Evolutionary conservation across 2,113 vertebrate genomes (phyloP).

Genomic region (Erpornis zantholeuca): DNA sequence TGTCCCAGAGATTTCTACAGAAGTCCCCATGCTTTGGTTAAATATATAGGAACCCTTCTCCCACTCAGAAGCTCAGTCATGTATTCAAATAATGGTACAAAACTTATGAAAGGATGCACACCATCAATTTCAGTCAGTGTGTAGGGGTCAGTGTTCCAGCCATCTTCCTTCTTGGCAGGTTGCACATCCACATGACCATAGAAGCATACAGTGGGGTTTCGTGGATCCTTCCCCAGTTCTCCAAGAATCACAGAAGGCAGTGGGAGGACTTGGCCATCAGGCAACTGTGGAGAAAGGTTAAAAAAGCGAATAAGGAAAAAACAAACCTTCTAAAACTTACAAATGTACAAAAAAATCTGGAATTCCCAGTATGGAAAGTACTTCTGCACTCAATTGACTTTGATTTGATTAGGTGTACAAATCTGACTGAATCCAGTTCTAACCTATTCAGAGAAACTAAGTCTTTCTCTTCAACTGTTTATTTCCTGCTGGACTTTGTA

Average conservation of each 20-base stretch:
- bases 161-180: slow-evolving; percentile 83
- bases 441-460: background rate
- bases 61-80: fast-evolving
- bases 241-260: slow-evolving; percentile 84
- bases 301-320: background rate
- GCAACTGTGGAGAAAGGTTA: slow-evolving; percentile 66
- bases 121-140: slow-evolving; percentile 83
- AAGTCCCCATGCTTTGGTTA: background rate
- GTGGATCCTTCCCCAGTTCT: slow-evolving; percentile 77
- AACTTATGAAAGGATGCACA: background rate
- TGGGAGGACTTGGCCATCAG: slow-evolving; percentile 71
- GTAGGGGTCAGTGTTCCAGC: slow-evolving; percentile 86
- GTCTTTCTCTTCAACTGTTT: background rate
- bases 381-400: background rate
- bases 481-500: background rate
- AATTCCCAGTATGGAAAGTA: background rate
- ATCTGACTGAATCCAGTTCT: background rate
- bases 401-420: background rate
- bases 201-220: slow-evolving; percentile 83
- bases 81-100: background rate
- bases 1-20: background rate
- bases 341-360: background rate
- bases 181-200: slow-evolving; percentile 93
- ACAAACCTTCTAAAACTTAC: background rate
- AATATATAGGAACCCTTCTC: background rate